phyloP scores from a whole-genome alignment of 2,888 invertebrate genomes.

The Taphrorychus bicolor region DNA sequence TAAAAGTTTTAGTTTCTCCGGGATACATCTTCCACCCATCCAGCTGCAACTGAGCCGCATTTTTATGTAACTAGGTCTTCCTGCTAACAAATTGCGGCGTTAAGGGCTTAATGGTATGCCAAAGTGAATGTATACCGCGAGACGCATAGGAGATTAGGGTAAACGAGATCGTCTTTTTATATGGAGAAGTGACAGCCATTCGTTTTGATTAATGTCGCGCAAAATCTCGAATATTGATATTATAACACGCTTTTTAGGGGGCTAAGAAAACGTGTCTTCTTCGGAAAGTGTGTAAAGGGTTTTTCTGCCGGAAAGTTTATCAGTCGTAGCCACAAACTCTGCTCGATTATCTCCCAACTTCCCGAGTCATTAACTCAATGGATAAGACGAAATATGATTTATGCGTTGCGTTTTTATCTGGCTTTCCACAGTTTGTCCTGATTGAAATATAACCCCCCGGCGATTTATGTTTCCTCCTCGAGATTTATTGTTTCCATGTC shows the following conservation, averaged over 20 bases:
- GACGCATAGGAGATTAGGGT: not conserved
- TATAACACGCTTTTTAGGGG: not conserved
- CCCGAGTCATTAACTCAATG: conserved; percentile 15
- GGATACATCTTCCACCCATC: not conserved
- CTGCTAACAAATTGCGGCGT: not conserved
- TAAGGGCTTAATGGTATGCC: not conserved
- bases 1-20: not conserved
- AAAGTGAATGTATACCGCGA: not conserved
- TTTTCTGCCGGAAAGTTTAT: not conserved
- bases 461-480: conserved; percentile 14
- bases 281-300: not conserved
- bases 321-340: not conserved
- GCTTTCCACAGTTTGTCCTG: conserved; percentile 16
- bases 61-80: not conserved
- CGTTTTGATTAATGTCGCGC: not conserved
- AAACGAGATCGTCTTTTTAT: too few species aligned
- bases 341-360: conserved; percentile 7
- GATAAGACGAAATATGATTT: conserved; percentile 16
- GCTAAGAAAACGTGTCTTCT: not conserved
- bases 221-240: not conserved
- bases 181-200: not conserved
- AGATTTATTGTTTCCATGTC: conserved; percentile 10
- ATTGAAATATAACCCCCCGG: conserved; percentile 21
- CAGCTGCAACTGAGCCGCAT: not conserved
- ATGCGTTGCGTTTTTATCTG: conserved; percentile 14